Evolutionary conservation across 2,113 vertebrate species (phyloP), one percentile per base, ranked within the genome.

Genomic region (Chelonoidis abingdonii): DNA sequence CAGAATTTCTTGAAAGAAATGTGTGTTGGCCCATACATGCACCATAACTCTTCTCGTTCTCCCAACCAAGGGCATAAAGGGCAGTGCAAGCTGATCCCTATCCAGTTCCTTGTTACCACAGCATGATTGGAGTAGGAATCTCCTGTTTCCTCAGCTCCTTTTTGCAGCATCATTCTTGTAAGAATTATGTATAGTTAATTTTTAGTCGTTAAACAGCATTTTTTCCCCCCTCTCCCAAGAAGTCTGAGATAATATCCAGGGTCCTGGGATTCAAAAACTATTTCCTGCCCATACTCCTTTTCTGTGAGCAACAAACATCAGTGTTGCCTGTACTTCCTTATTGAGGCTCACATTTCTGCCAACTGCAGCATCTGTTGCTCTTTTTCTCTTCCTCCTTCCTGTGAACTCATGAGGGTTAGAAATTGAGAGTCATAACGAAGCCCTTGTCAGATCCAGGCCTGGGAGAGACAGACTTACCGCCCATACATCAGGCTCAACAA

Each of bases 201-300:
- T 69, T 69, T 69, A 69, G 35, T 69, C 17, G 35, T 69, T 69
- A 69, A 69, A n/a, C 14, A 69, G 62, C 62, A 69, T 17, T 69
- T 10, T 3, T 1, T 2, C 22, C 31, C 13, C 17, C 62, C 29
- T 1, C 13, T 3, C 29, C 12, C 59, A n/a, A 69, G 62, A 17
- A 69, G 62, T 69, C 29, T 65, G 14, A 16, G 29, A 19, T 69
- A n/a, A 69, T 69, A 16, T 35, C 62, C 35, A n/a, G 62, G 62
- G 35, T n/a, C 13, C 16, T 69, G 62, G 16, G 35, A 35, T 69
- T 69, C 62, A n/a, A n/a, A 19, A n/a, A 69, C 14, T 17, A 14
- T 69, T n/a, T 69, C 12, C 16, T 69, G 14, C 11, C 62, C 14
- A 4, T 69, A 17, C 31, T n/a, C 62, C 27, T 62, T 12, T 62